These are phyloP conservation scores for Mus minutoides DNA, from an alignment of 2,797 vertebrate genomes.

Conservation along the genomic window DNA sequence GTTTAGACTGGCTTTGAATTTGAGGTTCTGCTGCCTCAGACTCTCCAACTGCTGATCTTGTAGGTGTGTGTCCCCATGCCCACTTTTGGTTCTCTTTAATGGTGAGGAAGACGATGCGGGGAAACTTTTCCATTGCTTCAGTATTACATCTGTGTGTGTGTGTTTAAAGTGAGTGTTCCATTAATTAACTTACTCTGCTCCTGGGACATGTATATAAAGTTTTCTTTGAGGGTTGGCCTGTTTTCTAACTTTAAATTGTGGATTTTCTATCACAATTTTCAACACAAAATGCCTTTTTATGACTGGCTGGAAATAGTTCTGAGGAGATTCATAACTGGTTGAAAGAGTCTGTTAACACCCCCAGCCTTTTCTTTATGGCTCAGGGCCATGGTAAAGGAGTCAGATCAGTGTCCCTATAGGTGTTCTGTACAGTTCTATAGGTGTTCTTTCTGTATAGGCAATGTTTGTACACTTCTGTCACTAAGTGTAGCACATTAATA, in stretches of 20 bases:
- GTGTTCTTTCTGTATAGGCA: neutral
- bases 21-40: neutral
- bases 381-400: neutral
- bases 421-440: neutral
- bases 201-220: neutral
- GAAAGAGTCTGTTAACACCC: neutral
- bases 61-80: neutral
- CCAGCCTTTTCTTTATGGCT: neutral
- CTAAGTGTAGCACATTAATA: neutral
- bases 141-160: neutral
- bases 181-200: slow-evolving; percentile 26
- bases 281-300: slow-evolving; percentile 13
- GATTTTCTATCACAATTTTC: slow-evolving; percentile 25
- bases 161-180: neutral
- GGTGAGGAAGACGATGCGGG: slow-evolving; percentile 17
- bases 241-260: slow-evolving; percentile 37
- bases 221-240: slow-evolving; percentile 21
- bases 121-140: slow-evolving; percentile 29
- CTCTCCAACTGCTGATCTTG: neutral
- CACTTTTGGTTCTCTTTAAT: neutral
- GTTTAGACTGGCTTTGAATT: neutral
- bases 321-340: neutral
- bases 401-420: neutral
- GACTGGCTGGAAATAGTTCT: neutral
- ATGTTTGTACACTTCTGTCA: neutral